Conservation (phyloP, 2,797 vertebrate species). For the Labroides dimidiatus region DNA sequence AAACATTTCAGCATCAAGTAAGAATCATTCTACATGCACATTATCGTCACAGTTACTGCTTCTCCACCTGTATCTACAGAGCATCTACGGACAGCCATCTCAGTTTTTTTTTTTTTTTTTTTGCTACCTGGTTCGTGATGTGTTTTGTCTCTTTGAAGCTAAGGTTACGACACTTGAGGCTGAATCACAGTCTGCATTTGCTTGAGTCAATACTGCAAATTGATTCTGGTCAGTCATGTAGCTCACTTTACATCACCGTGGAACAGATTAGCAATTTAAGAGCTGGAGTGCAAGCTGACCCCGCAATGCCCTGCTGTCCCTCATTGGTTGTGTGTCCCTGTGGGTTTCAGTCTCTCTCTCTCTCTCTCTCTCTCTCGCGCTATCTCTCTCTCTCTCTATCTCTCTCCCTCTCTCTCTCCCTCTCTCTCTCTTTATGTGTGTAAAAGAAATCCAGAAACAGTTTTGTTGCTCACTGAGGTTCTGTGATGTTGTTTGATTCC, state of each 20-base stretch:
- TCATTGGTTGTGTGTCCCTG: neutral
- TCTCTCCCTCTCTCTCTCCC: no score
- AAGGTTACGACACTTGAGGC: constrained; percentile 13
- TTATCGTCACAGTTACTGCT: constrained; percentile 10
- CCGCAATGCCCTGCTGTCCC: neutral
- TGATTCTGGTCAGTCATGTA: constrained; percentile 39
- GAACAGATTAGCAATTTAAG: constrained; percentile 27
- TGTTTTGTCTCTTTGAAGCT: neutral
- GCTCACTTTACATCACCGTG: constrained; percentile 24
- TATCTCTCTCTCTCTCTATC: no score
- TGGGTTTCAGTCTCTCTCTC: no score
- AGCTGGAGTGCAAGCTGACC: neutral
- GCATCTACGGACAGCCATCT: constrained; percentile 28
- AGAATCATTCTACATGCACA: neutral
- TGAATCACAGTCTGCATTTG: constrained; percentile 38
- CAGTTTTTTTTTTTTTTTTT: constrained; percentile 20
- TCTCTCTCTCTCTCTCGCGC: no score
- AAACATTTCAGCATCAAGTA: constrained; percentile 17
- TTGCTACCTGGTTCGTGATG: neutral
- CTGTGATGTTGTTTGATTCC: constrained; percentile 60
- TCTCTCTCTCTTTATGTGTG: no score
- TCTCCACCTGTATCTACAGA: constrained; percentile 34
- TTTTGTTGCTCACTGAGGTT: constrained; percentile 11
- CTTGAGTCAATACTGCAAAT: constrained; percentile 50
- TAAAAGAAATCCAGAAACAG: neutral